phyloP scores from a whole-genome alignment of 2,797 vertebrate species.

The Gymnopithys bicolor region DNA sequence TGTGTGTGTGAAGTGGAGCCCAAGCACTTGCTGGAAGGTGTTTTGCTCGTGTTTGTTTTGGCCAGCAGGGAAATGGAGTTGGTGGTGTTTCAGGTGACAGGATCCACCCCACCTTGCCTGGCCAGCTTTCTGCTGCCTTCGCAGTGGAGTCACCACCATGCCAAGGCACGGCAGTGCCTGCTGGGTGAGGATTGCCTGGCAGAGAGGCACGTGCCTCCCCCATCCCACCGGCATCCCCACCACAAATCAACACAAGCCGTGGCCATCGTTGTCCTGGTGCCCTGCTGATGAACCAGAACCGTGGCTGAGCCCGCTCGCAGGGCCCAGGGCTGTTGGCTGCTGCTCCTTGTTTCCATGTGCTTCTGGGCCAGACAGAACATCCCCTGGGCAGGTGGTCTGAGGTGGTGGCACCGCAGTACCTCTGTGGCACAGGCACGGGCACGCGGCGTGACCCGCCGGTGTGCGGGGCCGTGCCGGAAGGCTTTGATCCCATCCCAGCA shows the following conservation, averaged over 20 bases:
- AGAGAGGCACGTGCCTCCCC: fast-evolving
- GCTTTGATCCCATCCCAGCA: slow-evolving; percentile 60
- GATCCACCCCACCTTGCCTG: not conserved
- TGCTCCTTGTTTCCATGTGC: fast-evolving
- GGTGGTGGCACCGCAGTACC: not conserved
- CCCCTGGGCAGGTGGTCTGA: fast-evolving
- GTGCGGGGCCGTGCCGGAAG: not conserved
- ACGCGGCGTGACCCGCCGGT: fast-evolving
- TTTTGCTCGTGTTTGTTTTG: not conserved
- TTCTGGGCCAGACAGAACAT: not conserved
- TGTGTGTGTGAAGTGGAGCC: not conserved
- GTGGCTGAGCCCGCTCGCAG: not conserved
- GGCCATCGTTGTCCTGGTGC: fast-evolving
- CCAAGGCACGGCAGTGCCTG: not conserved
- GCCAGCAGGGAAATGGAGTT: not conserved
- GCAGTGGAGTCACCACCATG: not conserved
- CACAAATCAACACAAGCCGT: fast-evolving
- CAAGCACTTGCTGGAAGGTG: not conserved
- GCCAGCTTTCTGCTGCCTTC: not conserved
- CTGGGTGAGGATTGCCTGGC: not conserved
- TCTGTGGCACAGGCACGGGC: not conserved
- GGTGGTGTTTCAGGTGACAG: slow-evolving; percentile 17
- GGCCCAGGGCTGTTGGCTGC: not conserved
- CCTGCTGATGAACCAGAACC: not conserved
- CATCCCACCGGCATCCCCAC: fast-evolving